Evolutionary conservation across 2,888 invertebrate species (phyloP), one percentile per base, ranked within the genome.

Genomic region (Orchesella flavescens): DNA sequence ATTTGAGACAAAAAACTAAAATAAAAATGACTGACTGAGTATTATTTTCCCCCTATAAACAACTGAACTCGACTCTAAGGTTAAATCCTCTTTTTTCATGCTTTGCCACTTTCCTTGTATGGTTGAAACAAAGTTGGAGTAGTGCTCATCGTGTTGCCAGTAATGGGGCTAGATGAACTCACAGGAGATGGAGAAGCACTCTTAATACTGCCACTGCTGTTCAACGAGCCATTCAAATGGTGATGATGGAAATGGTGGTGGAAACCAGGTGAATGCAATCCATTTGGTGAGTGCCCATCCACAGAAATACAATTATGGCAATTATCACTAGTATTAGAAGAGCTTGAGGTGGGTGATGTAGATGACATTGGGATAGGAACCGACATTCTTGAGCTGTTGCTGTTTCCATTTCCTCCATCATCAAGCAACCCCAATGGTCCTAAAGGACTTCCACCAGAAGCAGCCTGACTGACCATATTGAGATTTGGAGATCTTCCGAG

Each of bases 71-170:
- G 34, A 34, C 34, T 34, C 34, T 7, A 34, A 34, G 34, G 2
- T 34, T 34, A 34, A 34, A 34, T 7, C 7, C 34, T n/a, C 34
- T 4, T 7, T 34, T 34, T 34, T 76, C 83, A 86, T 24, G 78
- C 84, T 73, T 85, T 86, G 34, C 84, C 83, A 65, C 84, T 87
- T 72, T 88, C 87, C 89, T 94, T 95, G 91, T 95, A 95, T 0
- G 95, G 95, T 89, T 95, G 94, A 89, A 95, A 95, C 24, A 95
- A 91, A 89, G 94, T 94, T 0, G 94, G 94, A 9, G 87, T 82
- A n/a, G 87, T 77, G 15, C 84, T 83, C 9, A 89, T 86, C 89
- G 89, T 86, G 24, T 89, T 89, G n/a, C 89, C 89, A 87, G 91
- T 71, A 66, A 57, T 34, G 3, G 83, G 82, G 59, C 82, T 82